Base-by-base conservation (phyloP, 2,797 vertebrate genomes). In the Diplodus puntazzo region DNA sequence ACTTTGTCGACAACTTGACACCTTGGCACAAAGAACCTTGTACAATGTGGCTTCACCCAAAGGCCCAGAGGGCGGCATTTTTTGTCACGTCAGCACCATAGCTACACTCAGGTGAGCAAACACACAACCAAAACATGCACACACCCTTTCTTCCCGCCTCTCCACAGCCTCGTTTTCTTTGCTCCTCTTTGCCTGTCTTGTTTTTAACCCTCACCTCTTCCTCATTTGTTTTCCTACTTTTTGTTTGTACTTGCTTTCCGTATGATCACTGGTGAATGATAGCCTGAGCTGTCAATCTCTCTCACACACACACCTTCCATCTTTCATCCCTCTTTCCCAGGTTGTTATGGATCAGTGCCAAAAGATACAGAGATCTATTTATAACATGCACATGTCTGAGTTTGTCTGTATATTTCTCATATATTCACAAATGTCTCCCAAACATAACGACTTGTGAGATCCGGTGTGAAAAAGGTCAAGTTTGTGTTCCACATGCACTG, bases 51-150 rank as follows among this genome's bases (percentile, higher is more conserved):
- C 50, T 74, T 87, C 71, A 75, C 46, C 39, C 48, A 57, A 58
- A 76, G 69, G 67, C 49, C 82, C 65, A 6, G 16, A 74, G 12
- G 52, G 52, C 80, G 34, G 66, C 52, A 49, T 75, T 71, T 88
- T 74, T 91, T 81, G 86, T 69, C 87, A 76, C 69, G 73, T 72
- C 49, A 17, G 45, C 61, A 59, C 55, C 48, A 45, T 59, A 75
- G 72, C 55, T 69, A 20, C 59, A 49, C 68, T 86, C 77, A 87
- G 82, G 77, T 79, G 60, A 86, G 81, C 69, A 80, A 91, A 87
- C 65, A 85, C 70, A 54, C 49, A 46, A 50, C 53, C 66, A 25
- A 63, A 80, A 77, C 67, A 55, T 17, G 48, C 60, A 53, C 58
- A 42, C 25, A 59, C 27, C 14, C 25, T 30, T 43, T 75, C 60